Evolutionary conservation across 2,888 invertebrate species (phyloP), one percentile per base, ranked within the genome.

Genomic region (Anoplius nigerrimus): DNA sequence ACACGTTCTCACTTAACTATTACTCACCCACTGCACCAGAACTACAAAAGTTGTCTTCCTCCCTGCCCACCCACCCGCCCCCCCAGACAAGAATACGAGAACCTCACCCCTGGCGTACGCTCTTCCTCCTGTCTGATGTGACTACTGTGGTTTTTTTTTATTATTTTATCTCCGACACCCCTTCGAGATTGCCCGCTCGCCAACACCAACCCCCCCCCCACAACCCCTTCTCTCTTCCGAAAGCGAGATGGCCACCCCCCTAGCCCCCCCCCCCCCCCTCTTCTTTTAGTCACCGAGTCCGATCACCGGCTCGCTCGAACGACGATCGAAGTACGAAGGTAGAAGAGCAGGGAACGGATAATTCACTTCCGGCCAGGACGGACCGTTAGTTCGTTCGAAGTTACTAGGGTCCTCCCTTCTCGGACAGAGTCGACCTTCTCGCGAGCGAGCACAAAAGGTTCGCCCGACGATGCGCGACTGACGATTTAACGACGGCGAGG

Each of bases 11-110:
- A 74, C 77, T 21, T 66, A 77, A n/a, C 77, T 79, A 68, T 34
- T 75, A 75, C 70, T 78, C 79, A 75, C 78, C 80, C 76, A 80
- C 75, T 79, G 79, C 79, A 79, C 79, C 59, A n/a, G 65, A 78
- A 34, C 73, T 73, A 76, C 76, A 74, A 68, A 48, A 55, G 73
- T 66, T 75, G 65, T 76, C 73, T 77, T 66, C 63, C 68, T 74
- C 66, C 73, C 76, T 79, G 58, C 75, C 34, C 42, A 34, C n/a
- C 22, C 24, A 15, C 21, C n/a, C 24, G n/a, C 22, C 15, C 15
- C 21, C 53, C 22, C 22, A n/a, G 21, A 20, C 34, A 52, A 20
- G 52, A 52, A n/a, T 52, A 52, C 22, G n/a, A n/a, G n/a, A n/a
- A n/a, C 34, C 34, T 1, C 1, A 2, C 48, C n/a, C 15, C 5